Conservation (phyloP, 2,113 vertebrate species). For the Peromyscus leucopus region DNA sequence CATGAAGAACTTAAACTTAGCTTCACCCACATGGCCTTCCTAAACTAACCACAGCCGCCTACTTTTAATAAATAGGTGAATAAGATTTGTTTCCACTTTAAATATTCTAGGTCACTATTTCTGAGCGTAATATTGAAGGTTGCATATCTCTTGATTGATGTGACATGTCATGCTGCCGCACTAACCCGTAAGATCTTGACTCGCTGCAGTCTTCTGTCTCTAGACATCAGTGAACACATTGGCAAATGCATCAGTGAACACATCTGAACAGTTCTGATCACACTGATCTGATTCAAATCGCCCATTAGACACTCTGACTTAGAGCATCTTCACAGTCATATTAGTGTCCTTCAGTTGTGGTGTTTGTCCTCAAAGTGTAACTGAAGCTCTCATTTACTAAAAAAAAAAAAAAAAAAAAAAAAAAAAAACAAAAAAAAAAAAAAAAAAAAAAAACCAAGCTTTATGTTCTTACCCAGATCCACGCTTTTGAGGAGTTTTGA, state of each 20-base stretch:
- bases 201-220: not conserved
- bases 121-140: not conserved
- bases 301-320: not conserved
- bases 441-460: conserved; percentile 18
- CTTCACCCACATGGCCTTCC: not conserved
- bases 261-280: conserved; percentile 25
- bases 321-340: not conserved
- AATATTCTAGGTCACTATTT: conserved; percentile 25
- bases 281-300: not conserved
- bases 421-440: conserved; percentile 2
- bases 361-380: conserved; percentile 3
- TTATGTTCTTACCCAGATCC: conserved; percentile 11
- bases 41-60: not conserved
- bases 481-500: conserved; percentile 17
- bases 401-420: not conserved
- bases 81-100: conserved; percentile 1
- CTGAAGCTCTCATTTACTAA: not conserved
- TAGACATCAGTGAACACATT: not conserved
- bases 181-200: not conserved
- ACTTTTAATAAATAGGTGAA: not conserved
- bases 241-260: not conserved
- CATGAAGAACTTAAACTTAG: conserved; percentile 24
- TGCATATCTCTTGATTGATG: not conserved
- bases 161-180: not conserved
- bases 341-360: not conserved